Percentiles rank a stretch among this genome's conserved stretches.
Conservation (phyloP, 1,140 invertebrate genomes). For the Trinorchestia longiramus region DNA sequence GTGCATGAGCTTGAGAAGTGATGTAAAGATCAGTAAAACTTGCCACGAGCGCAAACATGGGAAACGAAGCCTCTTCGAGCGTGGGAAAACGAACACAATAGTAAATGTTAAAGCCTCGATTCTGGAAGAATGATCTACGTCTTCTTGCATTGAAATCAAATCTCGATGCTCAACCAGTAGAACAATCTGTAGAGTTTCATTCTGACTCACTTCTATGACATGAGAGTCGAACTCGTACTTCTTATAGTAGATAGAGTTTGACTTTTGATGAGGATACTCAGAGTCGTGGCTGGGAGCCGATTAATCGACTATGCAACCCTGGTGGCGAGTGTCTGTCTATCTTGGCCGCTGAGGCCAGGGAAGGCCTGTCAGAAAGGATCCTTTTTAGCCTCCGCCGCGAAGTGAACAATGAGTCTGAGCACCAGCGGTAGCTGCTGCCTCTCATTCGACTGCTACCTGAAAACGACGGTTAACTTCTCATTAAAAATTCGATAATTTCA, state of each 20-base stretch:
- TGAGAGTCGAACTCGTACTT: neutral
- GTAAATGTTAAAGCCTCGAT: neutral
- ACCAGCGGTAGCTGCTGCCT: neutral
- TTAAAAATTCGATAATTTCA: constrained; percentile 42
- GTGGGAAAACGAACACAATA: neutral
- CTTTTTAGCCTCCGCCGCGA: neutral
- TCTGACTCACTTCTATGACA: neutral
- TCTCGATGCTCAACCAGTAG: neutral
- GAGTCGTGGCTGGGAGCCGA: neutral
- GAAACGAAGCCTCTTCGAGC: neutral
- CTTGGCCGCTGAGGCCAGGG: neutral
- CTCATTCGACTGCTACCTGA: neutral
- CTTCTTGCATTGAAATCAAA: neutral
- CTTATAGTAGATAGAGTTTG: neutral
- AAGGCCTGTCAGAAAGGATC: neutral
- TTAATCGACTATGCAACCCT: neutral
- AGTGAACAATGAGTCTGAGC: neutral
- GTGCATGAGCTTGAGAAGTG: neutral
- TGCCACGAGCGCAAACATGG: neutral
- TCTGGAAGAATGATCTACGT: neutral
- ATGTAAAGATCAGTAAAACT: neutral
- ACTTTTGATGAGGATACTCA: neutral
- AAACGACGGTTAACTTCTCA: constrained; percentile 29
- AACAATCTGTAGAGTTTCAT: neutral
- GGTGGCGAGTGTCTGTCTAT: neutral